Conservation (phyloP, 2,113 vertebrate species). For the Grammomys surdaster region DNA sequence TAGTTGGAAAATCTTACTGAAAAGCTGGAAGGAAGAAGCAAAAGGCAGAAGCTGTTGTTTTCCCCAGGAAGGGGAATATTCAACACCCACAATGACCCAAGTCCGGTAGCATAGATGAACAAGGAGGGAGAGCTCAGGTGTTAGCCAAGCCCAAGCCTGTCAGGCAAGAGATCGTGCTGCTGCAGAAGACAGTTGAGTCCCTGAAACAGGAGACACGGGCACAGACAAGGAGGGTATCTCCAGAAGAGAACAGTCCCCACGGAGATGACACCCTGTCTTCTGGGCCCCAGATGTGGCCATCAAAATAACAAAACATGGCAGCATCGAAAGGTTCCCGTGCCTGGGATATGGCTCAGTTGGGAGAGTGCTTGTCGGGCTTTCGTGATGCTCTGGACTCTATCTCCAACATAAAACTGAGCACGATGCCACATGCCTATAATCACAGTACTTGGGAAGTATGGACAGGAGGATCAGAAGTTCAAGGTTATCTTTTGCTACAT, state of each 20-base stretch:
- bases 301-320: neutral
- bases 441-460: neutral
- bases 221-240: neutral
- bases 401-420: neutral
- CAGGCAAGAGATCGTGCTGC: neutral
- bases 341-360: neutral
- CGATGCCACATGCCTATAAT: neutral
- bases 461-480: neutral
- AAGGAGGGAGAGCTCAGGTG: neutral
- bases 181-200: neutral
- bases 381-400: neutral
- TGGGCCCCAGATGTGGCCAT: neutral
- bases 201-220: neutral
- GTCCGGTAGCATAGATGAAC: neutral
- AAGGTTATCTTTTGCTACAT: neutral
- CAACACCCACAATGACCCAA: neutral
- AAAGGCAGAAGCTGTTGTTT: rapidly evolving
- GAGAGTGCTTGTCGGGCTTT: no score
- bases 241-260: neutral
- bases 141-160: neutral
- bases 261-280: neutral
- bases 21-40: neutral
- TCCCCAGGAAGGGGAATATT: neutral
- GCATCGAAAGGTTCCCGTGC: neutral
- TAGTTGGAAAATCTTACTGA: neutral